Evolutionary conservation across 2,888 invertebrate species (phyloP).

Genomic region (Nomada flava): DNA sequence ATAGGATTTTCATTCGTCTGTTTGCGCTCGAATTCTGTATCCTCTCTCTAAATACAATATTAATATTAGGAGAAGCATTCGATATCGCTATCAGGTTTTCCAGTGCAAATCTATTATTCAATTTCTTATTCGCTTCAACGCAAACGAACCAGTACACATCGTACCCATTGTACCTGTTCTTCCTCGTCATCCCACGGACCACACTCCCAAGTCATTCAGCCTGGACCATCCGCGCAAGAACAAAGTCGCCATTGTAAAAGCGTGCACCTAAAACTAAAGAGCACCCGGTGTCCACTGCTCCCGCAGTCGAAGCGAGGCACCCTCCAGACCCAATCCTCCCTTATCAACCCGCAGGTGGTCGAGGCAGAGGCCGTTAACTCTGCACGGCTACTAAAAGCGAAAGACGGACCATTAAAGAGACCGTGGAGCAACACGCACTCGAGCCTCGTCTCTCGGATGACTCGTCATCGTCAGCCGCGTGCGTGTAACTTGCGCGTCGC

Average conservation of each 20-base stretch:
- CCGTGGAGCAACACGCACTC: conserved; percentile 20
- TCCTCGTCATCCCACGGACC: conserved; percentile 14
- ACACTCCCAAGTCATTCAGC: not conserved
- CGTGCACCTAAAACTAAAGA: not conserved
- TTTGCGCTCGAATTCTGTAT: no score
- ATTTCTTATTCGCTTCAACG: no score
- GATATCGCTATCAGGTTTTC: no score
- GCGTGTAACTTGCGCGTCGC: conserved; percentile 33
- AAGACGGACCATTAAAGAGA: conserved; percentile 45
- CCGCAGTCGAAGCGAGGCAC: not conserved
- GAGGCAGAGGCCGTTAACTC: conserved; percentile 24
- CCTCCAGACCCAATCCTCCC: conserved; percentile 25
- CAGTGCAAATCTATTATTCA: no score
- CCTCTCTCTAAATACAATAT: no score
- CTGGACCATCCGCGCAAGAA: not conserved
- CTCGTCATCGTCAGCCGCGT: conserved; percentile 42
- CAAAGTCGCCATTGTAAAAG: conserved; percentile 36
- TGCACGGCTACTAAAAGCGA: conserved; percentile 39
- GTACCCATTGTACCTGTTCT: not conserved
- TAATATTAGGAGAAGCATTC: no score
- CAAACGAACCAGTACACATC: not conserved
- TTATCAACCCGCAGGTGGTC: conserved; percentile 58
- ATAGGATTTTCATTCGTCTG: no score
- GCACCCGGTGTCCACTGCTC: not conserved
- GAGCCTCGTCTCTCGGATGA: conserved; percentile 40